Base-by-base conservation (phyloP, 1,140 invertebrate genomes). In the Lethrus apterus region DNA sequence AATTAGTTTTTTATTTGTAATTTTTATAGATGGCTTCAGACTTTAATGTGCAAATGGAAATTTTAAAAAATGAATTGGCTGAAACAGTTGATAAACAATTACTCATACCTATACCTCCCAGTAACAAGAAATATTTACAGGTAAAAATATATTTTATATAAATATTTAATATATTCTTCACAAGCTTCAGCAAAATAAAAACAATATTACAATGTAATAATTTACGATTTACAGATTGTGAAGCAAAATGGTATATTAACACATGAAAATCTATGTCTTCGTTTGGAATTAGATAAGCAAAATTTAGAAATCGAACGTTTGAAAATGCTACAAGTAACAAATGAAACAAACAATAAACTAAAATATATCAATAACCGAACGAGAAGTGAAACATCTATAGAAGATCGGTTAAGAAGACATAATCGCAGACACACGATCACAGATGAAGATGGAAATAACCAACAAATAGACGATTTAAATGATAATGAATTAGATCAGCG, bases 91-190 rank as follows among this genome's bases (percentile, higher is more conserved):
- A 61, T 34, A 44, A 60, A 23, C 46, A 57, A 33, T 53, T 65
- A 19, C 43, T 24, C 24, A 41, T 46, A 4, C 54, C 57, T 2
- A 58, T 62, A 23, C 59, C 64, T 9, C 53, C 60, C 15, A 65
- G 63, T 32, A 65, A 59, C 42, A 60, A 63, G 42, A 64, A 65
- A 56, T 65, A 65, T 52, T 42, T 66, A 40, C 61, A 66, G 40
- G 64, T 66, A 54, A 55, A 10, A 33, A 23, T 19, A 32, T 15
- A n/a, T 13, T 11, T 30, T 24, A 36, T 46, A 13, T 20, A 38
- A 38, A 7, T 17, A 20, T 31, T n/a, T 18, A 15, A 23, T 19
- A 21, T 38, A 11, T 17, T 44, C 9, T 14, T 19, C 11, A 34
- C 19, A 11, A 11, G 11, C 24, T 26, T 14, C 26, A 11, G 4